Percentiles rank a stretch among this genome's conserved stretches.
phyloP scores from a whole-genome alignment of 2,113 vertebrate species.

The Centropristis striata region DNA sequence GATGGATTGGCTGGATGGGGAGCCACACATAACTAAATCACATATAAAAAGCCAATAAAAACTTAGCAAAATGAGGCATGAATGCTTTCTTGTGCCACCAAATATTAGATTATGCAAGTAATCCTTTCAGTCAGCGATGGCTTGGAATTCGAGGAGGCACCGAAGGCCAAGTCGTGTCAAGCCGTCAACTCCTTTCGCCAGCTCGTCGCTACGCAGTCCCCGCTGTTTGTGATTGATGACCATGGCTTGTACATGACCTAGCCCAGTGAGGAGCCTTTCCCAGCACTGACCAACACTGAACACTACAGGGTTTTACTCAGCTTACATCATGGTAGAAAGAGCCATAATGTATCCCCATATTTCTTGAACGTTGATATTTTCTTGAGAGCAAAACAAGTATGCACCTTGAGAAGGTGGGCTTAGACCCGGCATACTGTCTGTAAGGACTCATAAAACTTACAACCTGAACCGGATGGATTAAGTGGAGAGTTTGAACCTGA shows the following conservation, averaged over 20 bases:
- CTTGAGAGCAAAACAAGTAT: constrained; percentile 38
- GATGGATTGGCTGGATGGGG: constrained; percentile 38
- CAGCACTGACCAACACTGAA: constrained; percentile 56
- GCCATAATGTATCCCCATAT: constrained; percentile 38
- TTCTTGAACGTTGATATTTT: constrained; percentile 43
- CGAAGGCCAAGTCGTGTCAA: constrained; percentile 81
- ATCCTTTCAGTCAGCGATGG: constrained; percentile 77
- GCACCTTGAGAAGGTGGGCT: constrained; percentile 20
- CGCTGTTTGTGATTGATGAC: constrained; percentile 85
- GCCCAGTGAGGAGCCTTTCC: constrained; percentile 48
- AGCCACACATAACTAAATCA: constrained; percentile 77
- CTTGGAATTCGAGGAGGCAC: constrained; percentile 71
- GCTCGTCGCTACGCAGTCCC: constrained; percentile 58
- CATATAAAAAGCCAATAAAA: constrained; percentile 83
- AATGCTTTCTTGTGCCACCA: constrained; percentile 86
- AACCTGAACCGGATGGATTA: constrained; percentile 40
- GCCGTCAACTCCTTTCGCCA: constrained; percentile 76
- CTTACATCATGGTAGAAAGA: constrained; percentile 51
- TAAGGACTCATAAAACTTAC: constrained; percentile 36
- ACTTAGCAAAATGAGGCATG: constrained; percentile 76
- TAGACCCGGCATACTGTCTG: constrained; percentile 30
- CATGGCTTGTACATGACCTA: constrained; percentile 61
- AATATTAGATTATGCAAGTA: constrained; percentile 82
- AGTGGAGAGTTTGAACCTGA: constrained; percentile 32
- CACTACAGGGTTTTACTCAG: constrained; percentile 57